Evolutionary conservation across 2,113 vertebrate genomes (phyloP).

Genomic region (Glaucomys volans): DNA sequence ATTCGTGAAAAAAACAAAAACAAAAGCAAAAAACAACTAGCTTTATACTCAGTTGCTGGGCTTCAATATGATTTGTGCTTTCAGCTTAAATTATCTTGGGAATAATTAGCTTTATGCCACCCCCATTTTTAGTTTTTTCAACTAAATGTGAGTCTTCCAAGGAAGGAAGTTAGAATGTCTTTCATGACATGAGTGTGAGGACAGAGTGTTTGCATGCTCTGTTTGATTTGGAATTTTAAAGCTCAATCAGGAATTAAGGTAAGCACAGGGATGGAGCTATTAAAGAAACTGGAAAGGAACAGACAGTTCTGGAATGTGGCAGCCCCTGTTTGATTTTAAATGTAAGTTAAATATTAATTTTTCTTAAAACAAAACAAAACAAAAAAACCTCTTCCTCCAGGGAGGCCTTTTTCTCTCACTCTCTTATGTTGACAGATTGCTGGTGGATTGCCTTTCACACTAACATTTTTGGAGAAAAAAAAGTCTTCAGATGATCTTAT

Average conservation of each 20-base stretch:
- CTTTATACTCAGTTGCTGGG: neutral
- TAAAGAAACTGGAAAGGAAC: constrained; percentile 76
- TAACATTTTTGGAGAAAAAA: constrained; percentile 45
- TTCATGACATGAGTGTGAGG: neutral
- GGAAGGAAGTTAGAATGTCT: neutral
- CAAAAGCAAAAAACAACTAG: neutral
- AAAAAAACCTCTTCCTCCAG: constrained; percentile 26
- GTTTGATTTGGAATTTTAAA: constrained; percentile 84
- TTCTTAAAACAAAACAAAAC: constrained; percentile 35
- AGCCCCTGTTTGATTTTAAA: constrained; percentile 70
- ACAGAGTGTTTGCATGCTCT: neutral
- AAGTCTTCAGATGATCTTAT: constrained; percentile 80
- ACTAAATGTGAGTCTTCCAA: neutral
- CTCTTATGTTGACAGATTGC: constrained; percentile 79
- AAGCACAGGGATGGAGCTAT: constrained; percentile 57
- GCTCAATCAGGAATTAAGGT: constrained; percentile 77
- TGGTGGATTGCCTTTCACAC: constrained; percentile 79
- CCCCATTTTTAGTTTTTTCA: neutral
- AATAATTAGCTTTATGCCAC: neutral
- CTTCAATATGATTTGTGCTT: constrained; percentile 1
- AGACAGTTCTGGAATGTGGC: constrained; percentile 73
- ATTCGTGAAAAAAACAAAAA: neutral
- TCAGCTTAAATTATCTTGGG: neutral
- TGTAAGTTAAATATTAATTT: constrained; percentile 82
- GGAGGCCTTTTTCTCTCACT: constrained; percentile 54